phyloP scores from a whole-genome alignment of 2,888 invertebrate genomes.

The Panopea generosa region DNA sequence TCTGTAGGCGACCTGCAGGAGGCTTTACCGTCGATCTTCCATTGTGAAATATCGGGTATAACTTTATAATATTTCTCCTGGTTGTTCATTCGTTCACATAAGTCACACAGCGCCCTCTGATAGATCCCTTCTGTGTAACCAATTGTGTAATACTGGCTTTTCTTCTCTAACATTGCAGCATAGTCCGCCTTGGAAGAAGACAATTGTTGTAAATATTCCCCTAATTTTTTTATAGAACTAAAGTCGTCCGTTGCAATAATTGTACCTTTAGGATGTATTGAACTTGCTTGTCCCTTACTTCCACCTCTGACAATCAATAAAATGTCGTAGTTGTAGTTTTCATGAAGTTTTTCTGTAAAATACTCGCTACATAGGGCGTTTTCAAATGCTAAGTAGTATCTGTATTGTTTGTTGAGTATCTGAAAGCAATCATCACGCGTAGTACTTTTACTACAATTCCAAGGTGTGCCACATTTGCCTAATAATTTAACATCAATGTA shows the following conservation, averaged over 20 bases:
- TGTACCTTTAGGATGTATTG: slow-evolving; percentile 21
- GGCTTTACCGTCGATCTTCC: background rate
- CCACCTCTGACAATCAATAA: slow-evolving; percentile 45
- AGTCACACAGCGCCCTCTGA: slow-evolving; percentile 22
- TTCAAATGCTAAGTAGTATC: slow-evolving; percentile 54
- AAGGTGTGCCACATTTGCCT: slow-evolving; percentile 38
- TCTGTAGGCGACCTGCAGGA: too few species aligned
- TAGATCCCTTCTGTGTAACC: slow-evolving; percentile 22
- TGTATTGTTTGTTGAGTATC: slow-evolving; percentile 43
- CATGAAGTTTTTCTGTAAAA: slow-evolving; percentile 51
- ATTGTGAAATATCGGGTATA: slow-evolving; percentile 36
- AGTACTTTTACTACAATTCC: slow-evolving; percentile 36
- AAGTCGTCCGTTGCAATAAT: slow-evolving; percentile 44
- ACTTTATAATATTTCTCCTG: slow-evolving; percentile 30
- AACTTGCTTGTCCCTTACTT: slow-evolving; percentile 8
- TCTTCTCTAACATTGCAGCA: slow-evolving; percentile 25
- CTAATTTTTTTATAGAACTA: slow-evolving; percentile 29
- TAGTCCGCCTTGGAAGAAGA: slow-evolving; percentile 28
- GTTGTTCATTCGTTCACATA: slow-evolving; percentile 26
- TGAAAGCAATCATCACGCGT: slow-evolving; percentile 40
- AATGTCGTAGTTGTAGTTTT: slow-evolving; percentile 52
- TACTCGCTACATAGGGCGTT: slow-evolving; percentile 49
- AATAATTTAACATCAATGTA: slow-evolving; percentile 41
- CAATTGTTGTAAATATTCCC: slow-evolving; percentile 30
- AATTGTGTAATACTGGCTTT: slow-evolving; percentile 39